These are phyloP conservation scores for Diogma glabrata DNA, from an alignment of 2,888 invertebrate species.

Conservation along the genomic window DNA sequence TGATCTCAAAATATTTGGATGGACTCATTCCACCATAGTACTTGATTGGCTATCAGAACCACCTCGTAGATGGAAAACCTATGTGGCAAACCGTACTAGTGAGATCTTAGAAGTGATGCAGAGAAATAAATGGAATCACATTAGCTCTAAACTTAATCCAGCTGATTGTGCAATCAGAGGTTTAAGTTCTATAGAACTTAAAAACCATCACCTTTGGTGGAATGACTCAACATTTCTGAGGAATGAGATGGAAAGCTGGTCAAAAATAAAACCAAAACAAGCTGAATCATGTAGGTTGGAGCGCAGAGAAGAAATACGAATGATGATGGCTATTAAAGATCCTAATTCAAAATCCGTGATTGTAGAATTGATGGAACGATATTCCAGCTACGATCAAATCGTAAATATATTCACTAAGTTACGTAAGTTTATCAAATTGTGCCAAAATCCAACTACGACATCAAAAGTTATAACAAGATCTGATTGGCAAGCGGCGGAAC, in stretches of 20 bases:
- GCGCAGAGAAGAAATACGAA: background rate
- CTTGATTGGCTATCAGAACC: background rate
- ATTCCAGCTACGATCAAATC: background rate
- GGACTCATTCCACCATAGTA: background rate
- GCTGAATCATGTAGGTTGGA: too few species aligned
- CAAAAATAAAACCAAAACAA: background rate
- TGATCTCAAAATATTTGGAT: background rate
- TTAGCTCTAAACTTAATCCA: too few species aligned
- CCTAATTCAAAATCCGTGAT: background rate
- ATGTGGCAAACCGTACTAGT: background rate
- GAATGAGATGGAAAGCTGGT: background rate
- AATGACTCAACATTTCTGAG: background rate
- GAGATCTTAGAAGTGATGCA: background rate
- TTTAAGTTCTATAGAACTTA: too few species aligned
- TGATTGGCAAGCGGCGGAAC: background rate
- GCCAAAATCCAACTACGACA: background rate
- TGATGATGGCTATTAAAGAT: background rate
- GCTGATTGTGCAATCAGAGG: too few species aligned
- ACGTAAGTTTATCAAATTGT: background rate
- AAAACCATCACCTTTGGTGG: background rate
- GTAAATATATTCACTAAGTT: background rate
- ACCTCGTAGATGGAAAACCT: background rate
- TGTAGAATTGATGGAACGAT: background rate
- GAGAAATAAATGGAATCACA: too few species aligned
- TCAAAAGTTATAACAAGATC: background rate